Base-by-base conservation (phyloP, 2,113 vertebrate species). In the Sarotherodon lohbergeri region DNA sequence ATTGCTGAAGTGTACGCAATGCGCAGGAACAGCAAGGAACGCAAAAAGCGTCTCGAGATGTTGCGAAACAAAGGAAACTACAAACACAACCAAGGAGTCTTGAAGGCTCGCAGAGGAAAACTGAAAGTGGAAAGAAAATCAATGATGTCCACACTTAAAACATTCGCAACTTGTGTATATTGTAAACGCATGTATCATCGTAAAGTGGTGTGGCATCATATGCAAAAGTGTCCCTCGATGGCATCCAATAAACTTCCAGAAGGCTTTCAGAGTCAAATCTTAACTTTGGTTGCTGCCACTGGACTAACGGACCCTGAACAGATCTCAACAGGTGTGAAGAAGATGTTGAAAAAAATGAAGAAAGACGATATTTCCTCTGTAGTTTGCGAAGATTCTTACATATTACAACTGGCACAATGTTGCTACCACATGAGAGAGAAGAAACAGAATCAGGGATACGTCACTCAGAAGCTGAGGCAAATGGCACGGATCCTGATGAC, bases 21-120 rank as follows among this genome's bases (percentile, higher is more conserved):
- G 1, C 88, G 6, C 5, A 16, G 9, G 10, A 13, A 78, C 5
- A 92, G 88, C 12, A 90, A 46, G 11, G 41, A 88, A 7, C 81
- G 93, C 2, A 78, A 43, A 12, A 16, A 1, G 4, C 4, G 10
- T 0, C 54, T 93, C 14, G 8, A 68, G 4, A 27, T 78, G 46
- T 27, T 95, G 8, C 68, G 91, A 24, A 71, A 83, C 46, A 52
- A 17, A 66, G 94, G 94, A 16, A 94, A 95, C 43, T 19, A n/a
- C 12, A 41, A 85, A 87, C 90, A 94, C 10, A 93, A 93, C 61
- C 19, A 89, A 22, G 5, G 85, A 32, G 92, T 93, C 43, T 6
- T 92, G 48, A 82, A 32, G 52, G 48, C 29, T 11, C 4, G 14
- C 3, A 1, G 9, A 3, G 90, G 93, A 48, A 3, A 34, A 19